These are phyloP conservation scores for Chionoecetes opilio DNA, from an alignment of 1,140 invertebrate species.

Conservation along the genomic window DNA sequence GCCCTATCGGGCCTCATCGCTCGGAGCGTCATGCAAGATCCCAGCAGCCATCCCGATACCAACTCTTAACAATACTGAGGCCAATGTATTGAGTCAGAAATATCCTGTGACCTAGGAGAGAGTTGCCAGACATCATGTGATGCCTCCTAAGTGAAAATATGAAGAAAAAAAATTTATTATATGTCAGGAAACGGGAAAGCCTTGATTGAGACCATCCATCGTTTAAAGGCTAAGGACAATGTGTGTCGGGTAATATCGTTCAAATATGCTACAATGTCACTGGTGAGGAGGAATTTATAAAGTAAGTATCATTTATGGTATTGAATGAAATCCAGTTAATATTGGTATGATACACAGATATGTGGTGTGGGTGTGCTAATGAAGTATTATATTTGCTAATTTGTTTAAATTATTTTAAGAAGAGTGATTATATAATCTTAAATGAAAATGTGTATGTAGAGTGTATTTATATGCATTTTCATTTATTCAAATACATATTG, in stretches of 20 bases:
- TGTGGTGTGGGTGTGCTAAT: background rate
- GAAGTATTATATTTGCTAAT: conserved; percentile 2
- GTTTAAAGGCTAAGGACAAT: background rate
- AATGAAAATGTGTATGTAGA: background rate
- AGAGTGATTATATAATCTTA: background rate
- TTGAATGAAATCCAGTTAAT: background rate
- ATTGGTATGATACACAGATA: background rate
- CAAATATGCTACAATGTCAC: background rate
- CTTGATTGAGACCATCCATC: background rate
- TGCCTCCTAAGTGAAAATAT: too few species aligned
- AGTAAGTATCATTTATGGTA: background rate
- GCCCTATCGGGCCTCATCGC: too few species aligned
- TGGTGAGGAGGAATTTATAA: background rate
- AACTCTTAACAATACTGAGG: too few species aligned
- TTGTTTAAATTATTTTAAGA: background rate
- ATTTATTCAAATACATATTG: too few species aligned
- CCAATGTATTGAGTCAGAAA: too few species aligned
- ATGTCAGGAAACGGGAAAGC: too few species aligned
- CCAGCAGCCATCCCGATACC: too few species aligned
- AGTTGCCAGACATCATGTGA: too few species aligned
- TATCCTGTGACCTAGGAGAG: too few species aligned
- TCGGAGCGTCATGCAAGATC: too few species aligned
- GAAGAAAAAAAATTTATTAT: too few species aligned
- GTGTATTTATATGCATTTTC: conserved; percentile 9
- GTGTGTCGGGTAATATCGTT: background rate